These are phyloP conservation scores for Pseudomyrmex cubaensis DNA, from an alignment of 1,140 invertebrate species.

Conservation along the genomic window DNA sequence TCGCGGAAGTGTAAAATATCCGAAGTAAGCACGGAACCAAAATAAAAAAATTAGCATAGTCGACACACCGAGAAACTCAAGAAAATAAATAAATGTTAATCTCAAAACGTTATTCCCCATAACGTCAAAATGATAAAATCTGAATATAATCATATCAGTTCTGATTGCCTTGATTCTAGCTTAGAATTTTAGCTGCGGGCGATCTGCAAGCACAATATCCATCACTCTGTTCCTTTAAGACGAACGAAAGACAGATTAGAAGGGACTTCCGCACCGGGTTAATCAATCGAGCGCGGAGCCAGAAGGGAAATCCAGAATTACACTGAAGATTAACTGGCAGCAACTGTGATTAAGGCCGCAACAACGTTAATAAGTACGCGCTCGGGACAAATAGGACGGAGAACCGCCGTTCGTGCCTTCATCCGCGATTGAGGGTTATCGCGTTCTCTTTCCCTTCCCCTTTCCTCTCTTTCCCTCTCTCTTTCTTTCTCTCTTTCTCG, in stretches of 20 bases:
- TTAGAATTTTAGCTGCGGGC: background rate
- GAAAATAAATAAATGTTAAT: background rate
- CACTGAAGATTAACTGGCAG: slow-evolving; percentile 47
- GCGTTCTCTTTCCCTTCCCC: background rate
- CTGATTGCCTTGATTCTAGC: background rate
- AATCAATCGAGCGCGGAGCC: slow-evolving; percentile 49
- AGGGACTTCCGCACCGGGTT: slow-evolving; percentile 35
- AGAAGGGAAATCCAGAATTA: slow-evolving; percentile 57
- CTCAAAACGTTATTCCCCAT: background rate
- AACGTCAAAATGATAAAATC: background rate
- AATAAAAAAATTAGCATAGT: too few relatives aligned
- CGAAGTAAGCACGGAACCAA: too few relatives aligned
- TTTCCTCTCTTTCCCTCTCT: background rate
- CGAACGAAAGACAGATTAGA: slow-evolving; percentile 46
- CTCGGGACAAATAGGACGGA: slow-evolving; percentile 45
- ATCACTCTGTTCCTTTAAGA: slow-evolving; percentile 38
- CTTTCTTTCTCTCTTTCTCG: background rate
- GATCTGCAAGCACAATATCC: slow-evolving; percentile 20
- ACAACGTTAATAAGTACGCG: slow-evolving; percentile 54
- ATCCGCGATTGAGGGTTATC: slow-evolving; percentile 60
- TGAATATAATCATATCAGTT: slow-evolving; percentile 25
- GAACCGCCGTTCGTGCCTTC: slow-evolving; percentile 20
- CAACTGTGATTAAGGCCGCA: slow-evolving; percentile 50
- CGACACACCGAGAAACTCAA: background rate
- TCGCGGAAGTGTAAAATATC: too few relatives aligned